Percentiles rank a stretch among this genome's conserved stretches.
Evolutionary conservation across 2,797 vertebrate species (phyloP).

Genomic region (Channa striata): DNA sequence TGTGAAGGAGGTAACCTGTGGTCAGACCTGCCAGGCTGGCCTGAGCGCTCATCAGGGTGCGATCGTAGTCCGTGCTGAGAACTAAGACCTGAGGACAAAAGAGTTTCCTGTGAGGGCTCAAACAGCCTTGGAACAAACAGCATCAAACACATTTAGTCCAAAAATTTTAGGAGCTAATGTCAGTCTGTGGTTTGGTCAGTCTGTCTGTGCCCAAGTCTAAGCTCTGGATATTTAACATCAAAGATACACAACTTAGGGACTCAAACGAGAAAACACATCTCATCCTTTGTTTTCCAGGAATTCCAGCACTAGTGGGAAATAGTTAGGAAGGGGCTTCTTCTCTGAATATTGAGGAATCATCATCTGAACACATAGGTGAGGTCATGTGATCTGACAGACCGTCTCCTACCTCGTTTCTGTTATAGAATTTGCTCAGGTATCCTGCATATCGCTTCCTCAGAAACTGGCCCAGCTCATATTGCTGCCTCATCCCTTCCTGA

Average conservation of each 20-base stretch:
- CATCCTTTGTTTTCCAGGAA: constrained; percentile 16
- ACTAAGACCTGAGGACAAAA: constrained; percentile 84
- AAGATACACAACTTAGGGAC: neutral
- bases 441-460: constrained; percentile 87
- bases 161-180: neutral
- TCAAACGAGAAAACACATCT: neutral
- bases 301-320: neutral
- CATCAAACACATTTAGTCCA: neutral
- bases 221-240: neutral
- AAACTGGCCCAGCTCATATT: constrained; percentile 90
- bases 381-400: neutral
- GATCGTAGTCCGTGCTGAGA: constrained; percentile 94
- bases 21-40: constrained; percentile 90
- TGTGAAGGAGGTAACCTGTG: neutral
- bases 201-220: neutral
- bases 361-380: neutral
- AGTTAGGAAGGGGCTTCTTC: neutral
- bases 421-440: constrained; percentile 89
- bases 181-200: neutral
- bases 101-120: neutral
- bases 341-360: neutral
- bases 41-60: constrained; percentile 96
- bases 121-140: neutral
- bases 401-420: constrained; percentile 88
- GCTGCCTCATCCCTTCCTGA: constrained; percentile 93